phyloP scores from a whole-genome alignment of 2,797 vertebrate species.

The Psittacula echo region DNA sequence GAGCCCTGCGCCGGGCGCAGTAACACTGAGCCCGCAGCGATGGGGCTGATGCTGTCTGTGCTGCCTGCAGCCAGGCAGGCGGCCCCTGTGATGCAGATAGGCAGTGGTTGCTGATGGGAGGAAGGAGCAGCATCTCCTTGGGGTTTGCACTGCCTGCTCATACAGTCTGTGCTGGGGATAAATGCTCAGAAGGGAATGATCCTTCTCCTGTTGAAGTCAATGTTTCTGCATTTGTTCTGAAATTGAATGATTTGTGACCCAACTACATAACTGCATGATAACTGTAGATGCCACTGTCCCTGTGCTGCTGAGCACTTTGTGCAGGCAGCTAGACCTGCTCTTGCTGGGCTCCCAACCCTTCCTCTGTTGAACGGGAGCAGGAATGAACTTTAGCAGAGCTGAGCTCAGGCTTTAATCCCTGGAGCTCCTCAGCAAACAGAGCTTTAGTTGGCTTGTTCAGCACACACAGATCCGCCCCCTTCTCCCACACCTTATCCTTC shows the following conservation, averaged over 20 bases:
- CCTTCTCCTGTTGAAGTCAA: not conserved
- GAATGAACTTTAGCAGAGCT: not conserved
- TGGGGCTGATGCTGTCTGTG: not conserved
- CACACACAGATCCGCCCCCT: not conserved
- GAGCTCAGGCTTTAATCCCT: not conserved
- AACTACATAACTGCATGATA: not conserved
- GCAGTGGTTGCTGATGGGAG: not conserved
- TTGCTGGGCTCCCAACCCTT: not conserved
- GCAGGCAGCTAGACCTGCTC: not conserved
- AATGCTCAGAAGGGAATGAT: not conserved
- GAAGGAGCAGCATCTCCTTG: not conserved
- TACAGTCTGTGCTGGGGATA: not conserved
- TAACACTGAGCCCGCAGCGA: fast-evolving
- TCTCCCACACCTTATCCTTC: conserved; percentile 18
- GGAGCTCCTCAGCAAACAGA: not conserved
- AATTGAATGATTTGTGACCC: not conserved
- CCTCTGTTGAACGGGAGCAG: not conserved
- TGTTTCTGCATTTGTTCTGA: not conserved
- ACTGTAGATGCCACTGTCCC: not conserved
- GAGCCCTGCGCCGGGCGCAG: not conserved
- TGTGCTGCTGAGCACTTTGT: not conserved
- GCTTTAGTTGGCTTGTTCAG: not conserved
- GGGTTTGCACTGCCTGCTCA: not conserved
- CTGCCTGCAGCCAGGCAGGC: not conserved
- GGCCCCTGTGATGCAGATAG: fast-evolving